Conservation (phyloP, 1,140 invertebrate species). For the Maniola jurtina region DNA sequence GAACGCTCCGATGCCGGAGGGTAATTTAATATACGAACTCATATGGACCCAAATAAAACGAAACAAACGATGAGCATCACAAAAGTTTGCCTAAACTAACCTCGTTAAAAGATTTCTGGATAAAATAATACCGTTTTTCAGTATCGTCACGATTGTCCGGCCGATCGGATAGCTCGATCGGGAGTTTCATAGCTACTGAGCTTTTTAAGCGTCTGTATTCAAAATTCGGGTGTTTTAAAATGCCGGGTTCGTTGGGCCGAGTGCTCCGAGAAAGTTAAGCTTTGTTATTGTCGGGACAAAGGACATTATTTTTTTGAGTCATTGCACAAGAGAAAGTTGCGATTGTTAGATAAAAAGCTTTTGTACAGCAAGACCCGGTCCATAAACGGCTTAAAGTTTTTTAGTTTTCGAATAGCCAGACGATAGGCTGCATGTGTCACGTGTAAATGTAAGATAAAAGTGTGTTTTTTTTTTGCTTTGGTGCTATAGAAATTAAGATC, state of each 20-base stretch:
- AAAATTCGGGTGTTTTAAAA: conserved; percentile 33
- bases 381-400: conserved; percentile 60
- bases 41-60: conserved; percentile 68
- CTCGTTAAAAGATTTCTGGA: conserved; percentile 77
- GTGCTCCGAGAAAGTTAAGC: conserved; percentile 60
- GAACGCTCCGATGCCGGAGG: conserved; percentile 49
- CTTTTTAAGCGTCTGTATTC: conserved; percentile 41
- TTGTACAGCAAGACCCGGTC: conserved; percentile 56
- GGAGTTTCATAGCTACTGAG: conserved; percentile 48
- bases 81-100: conserved; percentile 78
- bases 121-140: conserved; percentile 78
- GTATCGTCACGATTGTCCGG: conserved; percentile 73
- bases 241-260: conserved; percentile 44
- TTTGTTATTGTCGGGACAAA: conserved; percentile 50
- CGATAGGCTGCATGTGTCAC: conserved; percentile 57
- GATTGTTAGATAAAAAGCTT: conserved; percentile 59
- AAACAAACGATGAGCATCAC: conserved; percentile 71
- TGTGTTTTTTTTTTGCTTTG: not conserved
- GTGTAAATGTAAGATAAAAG: conserved; percentile 31
- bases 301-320: conserved; percentile 52
- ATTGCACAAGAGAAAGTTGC: conserved; percentile 69
- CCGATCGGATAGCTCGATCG: conserved; percentile 70
- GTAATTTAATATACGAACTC: conserved; percentile 65
- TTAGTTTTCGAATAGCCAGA: conserved; percentile 62
- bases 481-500: not conserved